These are phyloP conservation scores for Tipula confusa DNA, from an alignment of 2,888 invertebrate genomes.

Conservation along the genomic window DNA sequence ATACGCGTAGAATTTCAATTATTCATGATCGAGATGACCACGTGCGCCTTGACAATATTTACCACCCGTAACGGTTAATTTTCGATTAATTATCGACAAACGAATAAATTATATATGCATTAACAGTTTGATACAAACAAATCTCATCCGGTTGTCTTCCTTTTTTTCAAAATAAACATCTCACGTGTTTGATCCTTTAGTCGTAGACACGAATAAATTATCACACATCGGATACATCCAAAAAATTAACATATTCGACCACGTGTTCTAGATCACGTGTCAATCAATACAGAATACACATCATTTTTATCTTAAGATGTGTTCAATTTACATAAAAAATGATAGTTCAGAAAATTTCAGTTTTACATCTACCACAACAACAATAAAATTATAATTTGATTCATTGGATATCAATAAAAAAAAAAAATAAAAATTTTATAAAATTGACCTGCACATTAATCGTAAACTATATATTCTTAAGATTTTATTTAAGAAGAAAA, in stretches of 20 bases:
- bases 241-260: neutral
- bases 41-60: constrained; percentile 5
- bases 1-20: neutral
- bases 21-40: neutral
- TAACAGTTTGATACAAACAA: neutral
- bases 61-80: neutral
- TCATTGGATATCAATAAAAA: neutral
- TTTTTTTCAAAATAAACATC: neutral
- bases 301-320: neutral
- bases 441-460: constrained; percentile 13
- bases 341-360: neutral
- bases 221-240: neutral
- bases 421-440: neutral
- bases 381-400: neutral
- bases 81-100: neutral
- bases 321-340: neutral
- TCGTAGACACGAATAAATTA: neutral
- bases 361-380: neutral
- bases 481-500: neutral
- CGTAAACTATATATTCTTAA: neutral
- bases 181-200: neutral
- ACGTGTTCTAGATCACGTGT: neutral
- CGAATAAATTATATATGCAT: neutral
- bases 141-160: neutral
- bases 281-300: neutral